phyloP scores from a whole-genome alignment of 2,113 vertebrate genomes.

The Danio rerio region GRCz12tu NC_133182.1:43311501-43312000 shows the following conservation, averaged over 20 bases:
- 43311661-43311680: slow-evolving; percentile 61
- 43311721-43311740: background rate
- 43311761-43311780: background rate
- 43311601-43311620: slow-evolving; percentile 55
- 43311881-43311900: too few species aligned
- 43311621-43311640: slow-evolving; percentile 77
- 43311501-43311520: slow-evolving; percentile 69
- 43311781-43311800: background rate
- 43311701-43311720: slow-evolving; percentile 55
- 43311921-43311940: too few species aligned
- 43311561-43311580: slow-evolving; percentile 71
- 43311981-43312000: too few species aligned
- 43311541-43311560: slow-evolving; percentile 66
- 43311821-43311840: background rate
- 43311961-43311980: too few species aligned
- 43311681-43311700: slow-evolving; percentile 51
- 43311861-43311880: background rate
- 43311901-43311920: too few species aligned
- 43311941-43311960: too few species aligned
- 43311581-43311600: slow-evolving; percentile 66
- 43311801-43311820: background rate
- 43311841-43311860: background rate
- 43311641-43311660: slow-evolving; percentile 67
- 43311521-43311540: slow-evolving; percentile 69
- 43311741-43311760: background rate